Percentiles rank a stretch among this genome's conserved stretches.
These are phyloP conservation scores for Drosophila malerkotliana DNA, from an alignment of 1,140 invertebrate species.

Conservation along the genomic window DNA sequence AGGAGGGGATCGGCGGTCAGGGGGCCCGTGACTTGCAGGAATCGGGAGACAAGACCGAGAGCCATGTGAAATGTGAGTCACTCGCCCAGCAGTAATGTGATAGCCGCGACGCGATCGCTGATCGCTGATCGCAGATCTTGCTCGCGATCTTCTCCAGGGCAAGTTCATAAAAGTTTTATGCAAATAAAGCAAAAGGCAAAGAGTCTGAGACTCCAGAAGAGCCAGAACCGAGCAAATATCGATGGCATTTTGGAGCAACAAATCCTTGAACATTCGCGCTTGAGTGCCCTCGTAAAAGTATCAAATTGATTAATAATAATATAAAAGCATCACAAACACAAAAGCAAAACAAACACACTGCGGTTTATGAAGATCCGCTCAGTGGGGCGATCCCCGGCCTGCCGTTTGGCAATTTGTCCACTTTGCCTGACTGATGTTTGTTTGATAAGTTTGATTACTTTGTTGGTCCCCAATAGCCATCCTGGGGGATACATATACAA, in stretches of 20 bases:
- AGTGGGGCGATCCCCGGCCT: constrained; percentile 15
- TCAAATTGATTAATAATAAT: constrained; percentile 84
- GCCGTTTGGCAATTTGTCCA: constrained; percentile 68
- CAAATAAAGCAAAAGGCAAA: constrained; percentile 65
- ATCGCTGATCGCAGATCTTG: constrained; percentile 11
- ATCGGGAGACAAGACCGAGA: constrained; percentile 43
- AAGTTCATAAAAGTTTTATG: constrained; percentile 78
- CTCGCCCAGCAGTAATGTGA: constrained; percentile 66
- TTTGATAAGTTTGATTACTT: constrained; percentile 81
- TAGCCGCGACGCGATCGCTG: constrained; percentile 62
- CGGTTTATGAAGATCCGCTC: constrained; percentile 16
- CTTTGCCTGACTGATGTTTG: constrained; percentile 78
- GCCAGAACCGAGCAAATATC: constrained; percentile 23
- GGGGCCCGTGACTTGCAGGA: constrained; percentile 67
- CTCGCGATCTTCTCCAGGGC: constrained; percentile 40
- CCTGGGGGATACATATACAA: not conserved
- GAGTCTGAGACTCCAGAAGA: constrained; percentile 2
- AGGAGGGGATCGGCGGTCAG: not conserved
- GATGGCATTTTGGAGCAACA: constrained; percentile 49
- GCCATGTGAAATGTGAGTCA: constrained; percentile 79
- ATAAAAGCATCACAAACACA: constrained; percentile 66
- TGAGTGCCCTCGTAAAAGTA: constrained; percentile 82
- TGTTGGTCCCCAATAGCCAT: constrained; percentile 20
- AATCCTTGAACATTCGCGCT: constrained; percentile 79
- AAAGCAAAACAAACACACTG: constrained; percentile 66